Base-by-base conservation (phyloP, 2,888 invertebrate species). In the Tuberolachnus salignus region DNA sequence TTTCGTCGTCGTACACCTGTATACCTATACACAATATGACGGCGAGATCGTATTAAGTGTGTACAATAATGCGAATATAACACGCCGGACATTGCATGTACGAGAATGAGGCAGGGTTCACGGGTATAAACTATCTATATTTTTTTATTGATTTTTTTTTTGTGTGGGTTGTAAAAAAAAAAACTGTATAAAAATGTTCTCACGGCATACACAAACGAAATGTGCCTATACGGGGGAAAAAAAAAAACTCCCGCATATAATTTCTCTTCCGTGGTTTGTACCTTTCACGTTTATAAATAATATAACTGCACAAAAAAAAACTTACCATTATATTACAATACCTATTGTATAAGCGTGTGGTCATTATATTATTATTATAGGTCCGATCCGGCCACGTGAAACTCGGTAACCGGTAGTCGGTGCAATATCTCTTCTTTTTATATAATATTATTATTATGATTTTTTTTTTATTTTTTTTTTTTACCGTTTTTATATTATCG, bases 141-240 rank as follows among this genome's bases (percentile, higher is more conserved):
- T 59, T 59, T 67, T 67, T 78, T 67, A 59, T 59, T 75, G 57
- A 14, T 70, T 70, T 55, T 49, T 75, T 74, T 64, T 55, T 66
- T 59, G 57, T 59, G 75, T 57, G 75, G 67, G 67, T 49, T 49
- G 21, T 16, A 9, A 51, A 78, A 74, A 53, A 44, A 63, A 63
- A 21, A 61, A 73, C 13, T n/a, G 51, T 49, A 44, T 55, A 42
- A 19, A 69, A 49, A 78, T 49, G 34, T 78, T 78, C 75, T 78
- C 75, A 78, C 75, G 59, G 75, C 75, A 34, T 14, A 34, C 46
- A 75, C 72, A 19, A 66, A 66, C 44, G 55, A 55, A 19, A 6
- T 34, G 34, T 6, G 55, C 63, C 55, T 26, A 64, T 71, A 46
- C 46, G 26, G 23, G 13, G 10, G n/a, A 13, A 21, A 14, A 55